Base-by-base conservation (phyloP, 2,113 vertebrate species). In the Nannospalax galili region DNA sequence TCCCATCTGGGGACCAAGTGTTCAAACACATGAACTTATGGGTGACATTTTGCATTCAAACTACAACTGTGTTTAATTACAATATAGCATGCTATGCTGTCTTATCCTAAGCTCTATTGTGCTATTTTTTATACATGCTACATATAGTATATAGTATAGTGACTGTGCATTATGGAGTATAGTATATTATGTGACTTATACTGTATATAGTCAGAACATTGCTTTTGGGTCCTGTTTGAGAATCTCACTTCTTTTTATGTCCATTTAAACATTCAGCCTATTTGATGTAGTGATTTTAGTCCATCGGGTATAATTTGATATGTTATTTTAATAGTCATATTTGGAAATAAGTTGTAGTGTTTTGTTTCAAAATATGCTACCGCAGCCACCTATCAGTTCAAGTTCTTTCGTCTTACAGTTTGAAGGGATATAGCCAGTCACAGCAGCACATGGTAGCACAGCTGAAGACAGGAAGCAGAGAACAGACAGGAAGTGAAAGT, bases 161-260 rank as follows among this genome's bases (percentile, higher is more conserved):
- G n/a, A 32, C n/a, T 79, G 0, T 73, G n/a, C n/a, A 73, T 73
- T 42, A 17, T 75, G 73, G 42, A 7, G 20, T 40, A 42, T 74
- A 74, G 11, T 74, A 42, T 74, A 74, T 37, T 74, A 11, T 37
- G 30, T 58, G 35, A 84, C 42, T 84, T 48, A 37, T 3, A 24
- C 24, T 65, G 14, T 65, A 26, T 62, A 12, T 60, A 78, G 48
- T 93, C 26, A 79, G 24, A 93, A 67, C n/a, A 64, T 58, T 94
- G 91, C 56, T 92, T 82, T 93, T 78, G 75, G 45, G n/a, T 72
- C 16, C 5, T 84, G 32, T 81, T 92, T 88, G 24, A 92, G 56
- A 80, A 74, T 85, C 80, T 88, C 7, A 7, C 42, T 92, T 92
- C 16, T 78, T 92, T 95, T 96, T 93, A 42, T 89, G 78, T 67